Evolutionary conservation across 2,797 vertebrate genomes (phyloP).

Genomic region (Toxotes lorentzi): DNA sequence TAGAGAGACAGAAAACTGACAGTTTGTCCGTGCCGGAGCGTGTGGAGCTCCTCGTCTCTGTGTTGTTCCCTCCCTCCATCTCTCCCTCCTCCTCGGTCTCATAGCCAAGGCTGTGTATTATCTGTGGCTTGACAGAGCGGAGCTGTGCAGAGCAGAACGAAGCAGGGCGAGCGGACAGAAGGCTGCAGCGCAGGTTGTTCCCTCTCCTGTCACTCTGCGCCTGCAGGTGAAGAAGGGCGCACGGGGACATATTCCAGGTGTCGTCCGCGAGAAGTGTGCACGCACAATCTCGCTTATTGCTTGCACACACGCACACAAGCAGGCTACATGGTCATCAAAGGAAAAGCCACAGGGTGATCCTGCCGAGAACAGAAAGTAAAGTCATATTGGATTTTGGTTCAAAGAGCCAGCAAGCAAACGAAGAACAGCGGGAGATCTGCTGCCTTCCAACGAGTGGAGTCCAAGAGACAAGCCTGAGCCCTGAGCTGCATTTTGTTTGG

Average conservation of each 20-base stretch:
- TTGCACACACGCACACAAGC: background rate
- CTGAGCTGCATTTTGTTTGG: slow-evolving; percentile 42
- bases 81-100: slow-evolving; percentile 70
- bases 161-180: slow-evolving; percentile 61
- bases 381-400: slow-evolving; percentile 77
- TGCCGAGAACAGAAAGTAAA: slow-evolving; percentile 74
- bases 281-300: slow-evolving; percentile 20
- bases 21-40: slow-evolving; percentile 64
- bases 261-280: slow-evolving; percentile 29
- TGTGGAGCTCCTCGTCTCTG: slow-evolving; percentile 66
- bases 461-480: slow-evolving; percentile 39
- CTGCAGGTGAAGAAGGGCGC: slow-evolving; percentile 74
- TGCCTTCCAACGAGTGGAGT: slow-evolving; percentile 49
- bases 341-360: slow-evolving; percentile 70
- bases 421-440: slow-evolving; percentile 65
- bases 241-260: slow-evolving; percentile 71
- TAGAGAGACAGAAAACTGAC: slow-evolving; percentile 71
- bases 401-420: slow-evolving; percentile 66
- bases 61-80: slow-evolving; percentile 64
- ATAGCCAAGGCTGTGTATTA: slow-evolving; percentile 66
- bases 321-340: slow-evolving; percentile 65
- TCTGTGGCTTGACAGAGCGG: slow-evolving; percentile 75
- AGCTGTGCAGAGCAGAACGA: slow-evolving; percentile 68
- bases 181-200: slow-evolving; percentile 69
- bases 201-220: slow-evolving; percentile 50